Evolutionary conservation across 2,888 invertebrate genomes (phyloP), one percentile per base, ranked within the genome.

Genomic region (Hemicrepidius hirtus): DNA sequence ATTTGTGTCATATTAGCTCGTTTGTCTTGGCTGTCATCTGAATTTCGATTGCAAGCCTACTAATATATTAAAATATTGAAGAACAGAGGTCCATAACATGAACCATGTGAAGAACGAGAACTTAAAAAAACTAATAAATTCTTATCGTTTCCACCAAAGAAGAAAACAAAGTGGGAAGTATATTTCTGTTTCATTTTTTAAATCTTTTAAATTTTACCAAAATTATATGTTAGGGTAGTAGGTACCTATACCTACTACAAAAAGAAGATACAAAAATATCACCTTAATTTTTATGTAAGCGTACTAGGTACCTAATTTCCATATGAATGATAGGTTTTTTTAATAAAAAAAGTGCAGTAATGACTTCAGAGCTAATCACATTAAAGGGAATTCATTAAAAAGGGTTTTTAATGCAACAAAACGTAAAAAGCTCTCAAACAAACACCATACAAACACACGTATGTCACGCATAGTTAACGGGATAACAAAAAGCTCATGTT

Each of bases 1-100:
- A 65, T 68, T 70, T 73, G 66, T 70, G 66, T 73, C 73, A 73
- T 69, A 69, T 73, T 73, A 69, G 70, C 59, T 73, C 70, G 73
- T 73, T 73, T 73, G 73, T 73, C 73, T 67, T 63, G 35, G 53
- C 59, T 70, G 69, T 73, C 73, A 66, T 63, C 28, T 70, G 55
- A 69, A 67, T 73, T 57, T 37, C 32, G 57, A 57, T 57, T 57
- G 37, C 57, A 37, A 20, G 1, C n/a, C 12, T 32, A 9, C 18
- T n/a, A n/a, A n/a, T 37, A 20, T 20, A 37, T 37, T 37, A 37
- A 57, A 57, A 35, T 50, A 57, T 37, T 37, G 57, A 57, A 32
- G 16, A 46, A 20, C 20, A 46, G 7, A 32, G 32, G 32, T 32
- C 32, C 32, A 32, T 9, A 9, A 32, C 32, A 32, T 32, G 9